Conservation (phyloP, 2,113 vertebrate species). For the Micronisus gabar region DNA sequence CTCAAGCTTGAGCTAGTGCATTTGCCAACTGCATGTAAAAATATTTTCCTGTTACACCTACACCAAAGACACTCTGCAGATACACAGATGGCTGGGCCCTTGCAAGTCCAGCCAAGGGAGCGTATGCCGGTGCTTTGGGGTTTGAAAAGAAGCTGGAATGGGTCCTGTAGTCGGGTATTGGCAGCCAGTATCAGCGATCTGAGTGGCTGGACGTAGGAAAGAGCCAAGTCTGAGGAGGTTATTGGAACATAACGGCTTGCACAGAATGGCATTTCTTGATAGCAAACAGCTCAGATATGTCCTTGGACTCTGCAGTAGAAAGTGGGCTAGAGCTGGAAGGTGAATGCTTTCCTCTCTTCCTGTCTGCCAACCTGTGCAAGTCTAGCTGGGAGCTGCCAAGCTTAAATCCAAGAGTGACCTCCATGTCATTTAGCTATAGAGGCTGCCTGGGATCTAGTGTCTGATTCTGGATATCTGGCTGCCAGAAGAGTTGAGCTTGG, state of each 20-base stretch:
- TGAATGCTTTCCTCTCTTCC: not conserved
- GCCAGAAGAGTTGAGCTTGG: not conserved
- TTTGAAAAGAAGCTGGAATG: conserved; percentile 16
- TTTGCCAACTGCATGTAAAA: not conserved
- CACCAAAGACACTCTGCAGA: not conserved
- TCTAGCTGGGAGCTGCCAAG: not conserved
- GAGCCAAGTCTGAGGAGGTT: not conserved
- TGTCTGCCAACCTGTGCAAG: not conserved
- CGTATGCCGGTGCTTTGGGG: fast-evolving
- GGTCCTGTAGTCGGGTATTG: not conserved
- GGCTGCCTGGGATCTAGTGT: not conserved
- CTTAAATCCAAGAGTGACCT: not conserved
- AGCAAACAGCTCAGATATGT: not conserved
- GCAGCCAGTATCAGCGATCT: not conserved
- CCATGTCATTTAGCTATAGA: not conserved
- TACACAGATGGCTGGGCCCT: not conserved
- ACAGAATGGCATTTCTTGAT: not conserved
- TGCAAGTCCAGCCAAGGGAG: not conserved
- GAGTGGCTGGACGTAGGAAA: not conserved
- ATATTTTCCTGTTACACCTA: not conserved
- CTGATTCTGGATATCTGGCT: not conserved
- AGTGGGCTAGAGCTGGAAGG: not conserved
- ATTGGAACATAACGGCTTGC: not conserved
- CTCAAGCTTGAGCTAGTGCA: not conserved
- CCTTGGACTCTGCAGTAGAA: not conserved